Evolutionary conservation across 2,888 invertebrate species (phyloP).

Genomic region (Acanthococcus lagerstroemiae): DNA sequence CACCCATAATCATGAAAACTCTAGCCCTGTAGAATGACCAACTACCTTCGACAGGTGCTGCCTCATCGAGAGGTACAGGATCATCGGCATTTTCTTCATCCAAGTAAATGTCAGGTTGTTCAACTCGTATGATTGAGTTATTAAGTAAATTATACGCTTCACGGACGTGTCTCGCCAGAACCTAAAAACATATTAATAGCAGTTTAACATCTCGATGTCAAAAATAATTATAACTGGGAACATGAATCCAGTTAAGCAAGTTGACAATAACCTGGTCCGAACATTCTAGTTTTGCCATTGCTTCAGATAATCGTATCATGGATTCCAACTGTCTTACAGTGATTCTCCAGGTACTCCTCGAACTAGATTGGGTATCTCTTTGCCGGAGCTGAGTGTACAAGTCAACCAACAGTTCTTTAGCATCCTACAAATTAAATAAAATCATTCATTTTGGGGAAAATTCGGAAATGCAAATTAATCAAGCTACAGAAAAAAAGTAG

Average conservation of each 20-base stretch:
- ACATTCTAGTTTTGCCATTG: slow-evolving; percentile 92
- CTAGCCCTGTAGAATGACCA: no score
- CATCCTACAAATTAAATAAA: slow-evolving; percentile 48
- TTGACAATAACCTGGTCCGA: slow-evolving; percentile 58
- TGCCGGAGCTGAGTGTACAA: slow-evolving; percentile 80
- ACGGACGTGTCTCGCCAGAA: slow-evolving; percentile 59
- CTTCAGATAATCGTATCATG: slow-evolving; percentile 92
- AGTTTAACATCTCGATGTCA: neutral
- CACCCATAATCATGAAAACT: neutral
- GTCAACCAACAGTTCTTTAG: slow-evolving; percentile 71
- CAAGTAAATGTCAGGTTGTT: slow-evolving; percentile 91
- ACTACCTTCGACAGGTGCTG: slow-evolving; percentile 11
- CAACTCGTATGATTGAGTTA: slow-evolving; percentile 93
- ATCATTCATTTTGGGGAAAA: neutral
- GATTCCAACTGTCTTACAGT: slow-evolving; percentile 94
- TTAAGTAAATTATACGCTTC: slow-evolving; percentile 85
- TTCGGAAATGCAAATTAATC: neutral
- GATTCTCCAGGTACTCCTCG: slow-evolving; percentile 82
- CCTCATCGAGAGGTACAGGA: slow-evolving; percentile 45
- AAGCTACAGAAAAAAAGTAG: neutral
- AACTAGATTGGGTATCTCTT: slow-evolving; percentile 56
- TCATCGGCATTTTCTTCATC: slow-evolving; percentile 61
- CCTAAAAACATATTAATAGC: slow-evolving; percentile 15
- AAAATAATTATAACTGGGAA: neutral
- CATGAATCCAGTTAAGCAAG: neutral